Evolutionary conservation across 2,888 invertebrate species (phyloP).

Genomic region (Drosophila dives): DNA sequence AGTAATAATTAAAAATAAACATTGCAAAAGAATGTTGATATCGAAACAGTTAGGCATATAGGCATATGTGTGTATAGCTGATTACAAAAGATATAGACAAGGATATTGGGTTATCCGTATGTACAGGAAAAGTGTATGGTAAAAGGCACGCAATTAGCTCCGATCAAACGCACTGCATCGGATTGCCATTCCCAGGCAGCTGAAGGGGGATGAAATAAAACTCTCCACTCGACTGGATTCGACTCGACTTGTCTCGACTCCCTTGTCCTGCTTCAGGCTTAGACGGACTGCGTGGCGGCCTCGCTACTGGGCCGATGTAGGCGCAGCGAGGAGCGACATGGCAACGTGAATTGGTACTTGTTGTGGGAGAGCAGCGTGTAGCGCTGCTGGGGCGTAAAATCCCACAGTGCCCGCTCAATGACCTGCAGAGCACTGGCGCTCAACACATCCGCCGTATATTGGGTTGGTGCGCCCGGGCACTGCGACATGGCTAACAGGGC

Average conservation of each 20-base stretch:
- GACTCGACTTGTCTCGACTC: not conserved
- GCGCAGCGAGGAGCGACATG: slow-evolving; percentile 85
- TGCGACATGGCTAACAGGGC: slow-evolving; percentile 72
- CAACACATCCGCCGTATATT: slow-evolving; percentile 88
- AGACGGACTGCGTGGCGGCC: slow-evolving; percentile 73
- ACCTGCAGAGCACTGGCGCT: slow-evolving; percentile 87
- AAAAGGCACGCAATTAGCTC: slow-evolving; percentile 37
- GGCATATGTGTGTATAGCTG: slow-evolving; percentile 8
- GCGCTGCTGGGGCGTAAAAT: slow-evolving; percentile 86
- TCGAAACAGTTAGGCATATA: slow-evolving; percentile 26
- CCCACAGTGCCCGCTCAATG: slow-evolving; percentile 88
- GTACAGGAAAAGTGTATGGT: slow-evolving; percentile 47
- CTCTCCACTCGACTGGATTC: not conserved
- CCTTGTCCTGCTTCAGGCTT: slow-evolving; percentile 7
- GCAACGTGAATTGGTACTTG: slow-evolving; percentile 84
- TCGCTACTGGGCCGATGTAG: slow-evolving; percentile 65
- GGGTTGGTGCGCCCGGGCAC: slow-evolving; percentile 87
- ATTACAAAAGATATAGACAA: slow-evolving; percentile 29
- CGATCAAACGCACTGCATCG: slow-evolving; percentile 21
- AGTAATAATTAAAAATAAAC: slow-evolving; percentile 36
- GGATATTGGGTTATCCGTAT: slow-evolving; percentile 31
- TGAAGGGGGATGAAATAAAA: not conserved
- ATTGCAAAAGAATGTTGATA: slow-evolving; percentile 48
- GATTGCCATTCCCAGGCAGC: slow-evolving; percentile 14
- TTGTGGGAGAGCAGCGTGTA: slow-evolving; percentile 83